Percentiles rank a stretch among this genome's conserved stretches.
Conservation (phyloP, 2,888 invertebrate genomes). For the Thera britannica region DNA sequence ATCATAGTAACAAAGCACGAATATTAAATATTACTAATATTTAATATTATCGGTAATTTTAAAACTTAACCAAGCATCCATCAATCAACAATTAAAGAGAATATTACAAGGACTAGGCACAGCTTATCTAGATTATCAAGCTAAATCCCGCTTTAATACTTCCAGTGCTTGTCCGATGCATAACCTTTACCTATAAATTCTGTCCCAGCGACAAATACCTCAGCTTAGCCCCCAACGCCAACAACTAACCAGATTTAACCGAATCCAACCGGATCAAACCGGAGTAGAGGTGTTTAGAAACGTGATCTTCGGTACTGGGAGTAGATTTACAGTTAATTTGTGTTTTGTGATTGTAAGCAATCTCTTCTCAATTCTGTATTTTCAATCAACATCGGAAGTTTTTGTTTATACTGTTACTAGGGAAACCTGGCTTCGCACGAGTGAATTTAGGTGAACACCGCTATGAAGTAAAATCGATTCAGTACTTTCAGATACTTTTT, state of each 20-base stretch:
- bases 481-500: background rate
- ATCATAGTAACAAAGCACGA: background rate
- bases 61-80: background rate
- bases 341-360: constrained; percentile 12
- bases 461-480: background rate
- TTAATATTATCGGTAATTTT: no score
- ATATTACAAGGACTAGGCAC: no score
- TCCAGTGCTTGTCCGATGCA: background rate
- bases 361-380: constrained; percentile 4
- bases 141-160: background rate
- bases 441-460: background rate
- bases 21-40: constrained; percentile 10
- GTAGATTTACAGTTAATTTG: constrained; percentile 32
- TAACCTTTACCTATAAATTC: background rate
- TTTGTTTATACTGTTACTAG: background rate
- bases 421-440: background rate
- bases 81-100: no score
- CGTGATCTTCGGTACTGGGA: constrained; percentile 21
- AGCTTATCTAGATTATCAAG: background rate
- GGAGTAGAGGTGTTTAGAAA: constrained; percentile 12
- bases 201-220: constrained; percentile 1
- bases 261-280: constrained; percentile 14
- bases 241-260: constrained; percentile 15
- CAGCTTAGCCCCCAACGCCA: background rate
- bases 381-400: background rate